Base-by-base conservation (phyloP, 2,797 vertebrate species). In the Acipenser transmontanus region DNA sequence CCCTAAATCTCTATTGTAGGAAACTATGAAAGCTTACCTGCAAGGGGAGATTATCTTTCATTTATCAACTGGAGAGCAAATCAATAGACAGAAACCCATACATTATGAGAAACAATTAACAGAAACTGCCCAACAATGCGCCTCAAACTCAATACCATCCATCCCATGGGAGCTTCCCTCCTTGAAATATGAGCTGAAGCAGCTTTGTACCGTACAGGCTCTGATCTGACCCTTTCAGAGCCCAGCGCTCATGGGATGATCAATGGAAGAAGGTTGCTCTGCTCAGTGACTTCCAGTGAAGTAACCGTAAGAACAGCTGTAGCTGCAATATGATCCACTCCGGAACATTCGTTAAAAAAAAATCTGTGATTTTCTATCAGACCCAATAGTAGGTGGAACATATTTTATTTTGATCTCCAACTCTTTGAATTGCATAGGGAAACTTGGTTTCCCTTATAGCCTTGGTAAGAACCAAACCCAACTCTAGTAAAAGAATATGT, bases 51-150 rank as follows among this genome's bases (percentile, higher is more conserved):
- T 65, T 66, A 66, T 66, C 64, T 48, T 66, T 57, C 57, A 66
- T 66, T 65, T 51, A 66, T 66, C 52, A 65, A 57, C 52, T 59
- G 52, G 49, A 48, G 64, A 66, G 34, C 50, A 66, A 48, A 66
- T 66, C 64, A 66, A 59, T 65, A 65, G 14, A 51, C 51, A 56
- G 63, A 65, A 65, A 65, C 63, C 10, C 64, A 47, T 66, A 34
- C 52, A 66, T 66, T 56, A 66, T 66, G 64, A 59, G 64, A 59
- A 66, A 66, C 64, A 66, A 66, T 57, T 64, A 64, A 50, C 49
- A 17, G 64, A 65, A 51, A 34, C 34, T n/a, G 64, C 7, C 34
- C 56, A 65, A 47, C 64, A 52, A 17, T 14, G 50, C 12, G 34
- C 17, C 64, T 56, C 20, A 57, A 47, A 12, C 12, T 50, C 52